A percentile compares a stretch with the other conserved stretches of the same genome.
Evolutionary conservation across 2,888 invertebrate genomes (phyloP).

Genomic region (Sinelater perroti): DNA sequence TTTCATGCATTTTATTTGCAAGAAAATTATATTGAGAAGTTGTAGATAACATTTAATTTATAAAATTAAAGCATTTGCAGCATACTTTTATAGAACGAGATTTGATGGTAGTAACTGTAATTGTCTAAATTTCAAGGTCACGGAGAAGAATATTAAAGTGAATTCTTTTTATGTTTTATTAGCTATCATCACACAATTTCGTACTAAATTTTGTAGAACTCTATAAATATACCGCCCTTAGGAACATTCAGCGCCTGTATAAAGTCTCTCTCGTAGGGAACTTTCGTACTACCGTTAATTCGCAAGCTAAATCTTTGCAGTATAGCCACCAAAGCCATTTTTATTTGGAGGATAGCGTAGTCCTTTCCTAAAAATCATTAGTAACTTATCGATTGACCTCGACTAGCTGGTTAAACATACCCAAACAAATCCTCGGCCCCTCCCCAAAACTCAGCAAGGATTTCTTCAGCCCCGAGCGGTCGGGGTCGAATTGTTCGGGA

Average conservation of each 20-base stretch:
- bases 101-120: too few species aligned
- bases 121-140: too few species aligned
- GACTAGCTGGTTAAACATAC: too few species aligned
- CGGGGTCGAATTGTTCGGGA: conserved; percentile 58
- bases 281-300: conserved; percentile 40
- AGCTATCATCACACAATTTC: too few species aligned
- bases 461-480: conserved; percentile 55
- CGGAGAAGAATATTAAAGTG: too few species aligned
- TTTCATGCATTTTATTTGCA: too few species aligned
- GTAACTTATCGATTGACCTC: too few species aligned
- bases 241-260: not conserved
- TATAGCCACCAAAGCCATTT: conserved; percentile 41
- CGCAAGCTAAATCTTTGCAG: conserved; percentile 38
- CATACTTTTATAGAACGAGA: too few species aligned
- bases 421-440: conserved; percentile 53
- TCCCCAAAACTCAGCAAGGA: conserved; percentile 51
- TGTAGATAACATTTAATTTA: too few species aligned
- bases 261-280: conserved; percentile 25
- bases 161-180: too few species aligned
- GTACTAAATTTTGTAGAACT: not conserved
- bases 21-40: too few species aligned
- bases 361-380: conserved; percentile 39
- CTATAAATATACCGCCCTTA: not conserved
- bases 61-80: too few species aligned
- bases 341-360: conserved; percentile 46